Evolutionary conservation across 2,888 invertebrate species (phyloP).

Genomic region (Stenchaetothrips biformis): DNA sequence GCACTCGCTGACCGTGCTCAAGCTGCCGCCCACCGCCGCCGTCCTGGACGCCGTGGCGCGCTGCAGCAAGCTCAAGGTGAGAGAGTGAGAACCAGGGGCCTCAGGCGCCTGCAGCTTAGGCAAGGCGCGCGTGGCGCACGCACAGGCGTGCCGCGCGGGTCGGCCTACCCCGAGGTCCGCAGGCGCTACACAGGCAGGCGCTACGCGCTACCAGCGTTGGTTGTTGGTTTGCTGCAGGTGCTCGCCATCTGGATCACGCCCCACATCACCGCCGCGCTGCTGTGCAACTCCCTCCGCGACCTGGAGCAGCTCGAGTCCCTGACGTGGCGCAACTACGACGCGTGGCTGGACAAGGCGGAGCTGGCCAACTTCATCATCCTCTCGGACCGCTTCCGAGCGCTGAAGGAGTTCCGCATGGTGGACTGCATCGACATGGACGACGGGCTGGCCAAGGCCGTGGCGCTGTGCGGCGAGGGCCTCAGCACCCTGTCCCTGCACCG

Average conservation of each 20-base stretch:
- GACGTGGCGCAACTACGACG: slow-evolving; percentile 17
- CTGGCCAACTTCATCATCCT: slow-evolving; percentile 16
- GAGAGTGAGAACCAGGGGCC: neutral
- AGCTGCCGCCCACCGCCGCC: slow-evolving; percentile 6
- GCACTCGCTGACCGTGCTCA: neutral
- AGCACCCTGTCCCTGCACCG: slow-evolving; percentile 1
- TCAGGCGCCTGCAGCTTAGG: no score
- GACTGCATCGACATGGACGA: slow-evolving; percentile 22
- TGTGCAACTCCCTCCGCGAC: neutral
- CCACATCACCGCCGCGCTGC: neutral
- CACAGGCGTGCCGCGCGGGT: neutral
- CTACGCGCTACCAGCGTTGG: neutral
- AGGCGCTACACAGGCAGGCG: neutral
- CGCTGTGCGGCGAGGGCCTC: neutral
- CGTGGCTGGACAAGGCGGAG: slow-evolving; percentile 20
- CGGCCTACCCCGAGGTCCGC: neutral
- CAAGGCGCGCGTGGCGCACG: no score
- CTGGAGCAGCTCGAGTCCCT: slow-evolving; percentile 6
- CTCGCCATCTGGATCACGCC: slow-evolving; percentile 20
- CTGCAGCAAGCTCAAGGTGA: slow-evolving; percentile 8
- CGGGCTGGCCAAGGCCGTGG: neutral
- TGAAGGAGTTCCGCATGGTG: neutral
- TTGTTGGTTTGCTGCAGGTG: neutral
- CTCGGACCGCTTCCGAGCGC: neutral
- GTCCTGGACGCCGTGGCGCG: neutral